Conservation (phyloP, 2,888 invertebrate species). For the Lasioglossum malachurum region DNA sequence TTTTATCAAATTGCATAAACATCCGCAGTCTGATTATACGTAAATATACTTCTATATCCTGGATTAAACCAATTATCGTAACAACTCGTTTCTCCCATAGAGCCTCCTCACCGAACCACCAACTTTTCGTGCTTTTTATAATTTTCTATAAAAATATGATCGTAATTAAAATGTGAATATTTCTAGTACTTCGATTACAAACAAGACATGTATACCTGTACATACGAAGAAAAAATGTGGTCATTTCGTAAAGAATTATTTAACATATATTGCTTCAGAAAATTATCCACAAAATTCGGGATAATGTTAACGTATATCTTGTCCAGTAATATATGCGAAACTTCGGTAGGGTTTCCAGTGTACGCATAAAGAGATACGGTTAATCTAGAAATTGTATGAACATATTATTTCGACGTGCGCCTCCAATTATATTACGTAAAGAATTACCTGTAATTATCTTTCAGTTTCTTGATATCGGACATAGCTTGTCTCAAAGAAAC, state of each 20-base stretch:
- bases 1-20: no score
- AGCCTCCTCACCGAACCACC: slow-evolving; percentile 82
- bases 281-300: slow-evolving; percentile 80
- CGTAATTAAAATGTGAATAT: slow-evolving; percentile 17
- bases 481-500: slow-evolving; percentile 75
- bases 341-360: slow-evolving; percentile 73
- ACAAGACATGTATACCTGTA: slow-evolving; percentile 79
- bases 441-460: slow-evolving; percentile 74
- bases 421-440: slow-evolving; percentile 2
- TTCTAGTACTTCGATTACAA: not conserved
- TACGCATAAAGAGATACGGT: slow-evolving; percentile 74
- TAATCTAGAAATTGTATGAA: slow-evolving; percentile 64
- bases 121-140: slow-evolving; percentile 76
- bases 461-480: slow-evolving; percentile 77
- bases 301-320: slow-evolving; percentile 77
- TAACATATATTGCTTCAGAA: slow-evolving; percentile 83
- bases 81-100: slow-evolving; percentile 82
- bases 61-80: slow-evolving; percentile 77
- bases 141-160: slow-evolving; percentile 66
- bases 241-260: slow-evolving; percentile 84
- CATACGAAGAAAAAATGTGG: slow-evolving; percentile 83
- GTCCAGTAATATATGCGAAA: slow-evolving; percentile 74
- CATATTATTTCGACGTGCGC: not conserved
- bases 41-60: slow-evolving; percentile 75
- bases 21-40: not conserved